Evolutionary conservation across 2,888 invertebrate genomes (phyloP).

Genomic region (Sericinus montela): DNA sequence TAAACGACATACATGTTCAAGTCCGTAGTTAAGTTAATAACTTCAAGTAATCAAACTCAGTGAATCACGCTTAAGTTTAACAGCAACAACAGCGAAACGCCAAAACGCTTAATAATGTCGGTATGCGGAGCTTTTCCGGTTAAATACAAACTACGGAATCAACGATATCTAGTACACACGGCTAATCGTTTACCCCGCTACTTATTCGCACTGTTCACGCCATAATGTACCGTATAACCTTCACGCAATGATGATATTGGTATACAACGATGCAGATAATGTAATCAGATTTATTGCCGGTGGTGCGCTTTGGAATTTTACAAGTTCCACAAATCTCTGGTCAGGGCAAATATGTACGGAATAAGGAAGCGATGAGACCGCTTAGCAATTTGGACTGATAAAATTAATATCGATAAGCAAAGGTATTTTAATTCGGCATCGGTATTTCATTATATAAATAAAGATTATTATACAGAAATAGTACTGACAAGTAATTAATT

Average conservation of each 20-base stretch:
- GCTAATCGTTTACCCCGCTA: slow-evolving; percentile 12
- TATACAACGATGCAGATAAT: slow-evolving; percentile 7
- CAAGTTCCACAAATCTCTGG: slow-evolving; percentile 16
- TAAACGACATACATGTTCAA: slow-evolving; percentile 3
- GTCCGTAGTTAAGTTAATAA: slow-evolving; percentile 2
- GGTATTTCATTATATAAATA: neutral
- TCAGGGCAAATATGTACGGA: slow-evolving; percentile 11
- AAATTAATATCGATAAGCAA: neutral
- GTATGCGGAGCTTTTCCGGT: slow-evolving; percentile 50
- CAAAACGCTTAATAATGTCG: slow-evolving; percentile 35
- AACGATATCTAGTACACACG: slow-evolving; percentile 19
- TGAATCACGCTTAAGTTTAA: slow-evolving; percentile 19
- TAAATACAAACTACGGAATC: slow-evolving; percentile 28
- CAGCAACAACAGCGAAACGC: slow-evolving; percentile 33
- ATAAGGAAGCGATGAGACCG: slow-evolving; percentile 5
- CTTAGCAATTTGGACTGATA: slow-evolving; percentile 13
- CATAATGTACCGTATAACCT: neutral
- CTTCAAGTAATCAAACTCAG: slow-evolving; percentile 5
- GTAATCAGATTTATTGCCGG: slow-evolving; percentile 12
- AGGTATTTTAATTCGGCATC: neutral
- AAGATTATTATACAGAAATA: neutral
- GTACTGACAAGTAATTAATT: too few relatives aligned
- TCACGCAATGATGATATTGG: neutral
- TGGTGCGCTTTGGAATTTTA: slow-evolving; percentile 18
- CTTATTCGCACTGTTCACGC: neutral